Base-by-base conservation (phyloP, 2,113 vertebrate species). In the Oryctolagus cuniculus region DNA sequence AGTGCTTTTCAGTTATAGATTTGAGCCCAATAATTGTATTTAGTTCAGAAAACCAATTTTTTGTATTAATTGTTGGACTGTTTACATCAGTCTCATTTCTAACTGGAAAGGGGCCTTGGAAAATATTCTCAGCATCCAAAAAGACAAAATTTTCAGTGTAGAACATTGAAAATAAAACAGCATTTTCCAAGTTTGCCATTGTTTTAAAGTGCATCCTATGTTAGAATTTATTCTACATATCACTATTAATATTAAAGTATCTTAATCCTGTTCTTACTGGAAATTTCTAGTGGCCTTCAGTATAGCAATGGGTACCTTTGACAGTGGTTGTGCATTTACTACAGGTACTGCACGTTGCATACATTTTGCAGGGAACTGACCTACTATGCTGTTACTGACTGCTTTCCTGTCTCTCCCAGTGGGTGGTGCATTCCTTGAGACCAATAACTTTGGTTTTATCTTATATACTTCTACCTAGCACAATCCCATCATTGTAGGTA, bases 21-120 rank as follows among this genome's bases (percentile, higher is more conserved):
- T 80, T 94, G 67, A 55, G 25, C 31, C 95, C 80, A 79, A 15
- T 38, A 85, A 89, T 38, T 67, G 9, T 44, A 69, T 80, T 90
- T 91, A 89, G 63, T 58, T 88, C 72, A 78, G 51, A 81, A 94
- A 96, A 53, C 77, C 93, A 95, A 93, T 36, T 79, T 67, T 64
- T 72, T 78, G 27, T 93, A 63, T 93, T 97, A 90, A 92, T 85
- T 90, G 34, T 92, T 96, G 95, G 74, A 94, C 64, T 92, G 24
- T 93, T 95, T 91, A 81, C 19, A 66, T 44, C 16, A 74, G 73
- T 90, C 72, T 96, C 67, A 93, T 95, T 96, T 77, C 73, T 93
- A 79, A 90, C 90, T 93, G 81, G 73, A 95, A 93, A 94, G 64
- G 1, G 12, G 36, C 44, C 91, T 64, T 95, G 83, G 64, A 96